Percentiles rank a stretch among this genome's conserved stretches.
Conservation (phyloP, 2,888 invertebrate genomes). For the Cenopis cana region DNA sequence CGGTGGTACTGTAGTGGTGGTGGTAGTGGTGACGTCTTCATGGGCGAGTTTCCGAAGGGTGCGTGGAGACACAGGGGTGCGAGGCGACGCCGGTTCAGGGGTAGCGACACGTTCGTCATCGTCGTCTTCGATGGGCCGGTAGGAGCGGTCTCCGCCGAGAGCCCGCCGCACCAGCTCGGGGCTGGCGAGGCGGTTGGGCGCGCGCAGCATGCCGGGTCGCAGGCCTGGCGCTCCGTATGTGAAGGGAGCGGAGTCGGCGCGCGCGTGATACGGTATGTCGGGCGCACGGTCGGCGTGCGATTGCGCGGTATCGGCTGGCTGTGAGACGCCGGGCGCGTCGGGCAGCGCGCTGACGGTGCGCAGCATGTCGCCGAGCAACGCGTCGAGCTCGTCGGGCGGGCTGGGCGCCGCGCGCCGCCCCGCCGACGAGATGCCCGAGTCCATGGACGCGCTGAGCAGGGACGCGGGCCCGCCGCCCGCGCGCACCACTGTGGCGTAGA, state of each 20-base stretch:
- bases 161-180: conserved; percentile 93
- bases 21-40: conserved; percentile 74
- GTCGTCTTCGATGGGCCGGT: conserved; percentile 74
- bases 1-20: conserved; percentile 59
- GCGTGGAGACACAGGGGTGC: conserved; percentile 68
- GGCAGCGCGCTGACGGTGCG: conserved; percentile 94
- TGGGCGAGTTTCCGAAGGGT: conserved; percentile 73
- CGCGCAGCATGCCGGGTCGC: conserved; percentile 87
- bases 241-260: conserved; percentile 95
- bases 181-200: conserved; percentile 91
- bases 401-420: conserved; percentile 85
- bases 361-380: conserved; percentile 93
- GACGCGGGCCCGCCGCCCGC: conserved; percentile 84
- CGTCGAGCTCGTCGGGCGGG: conserved; percentile 90
- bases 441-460: conserved; percentile 94
- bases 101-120: conserved; percentile 74
- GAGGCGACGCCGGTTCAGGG: conserved; percentile 65
- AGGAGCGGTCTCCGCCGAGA: conserved; percentile 73
- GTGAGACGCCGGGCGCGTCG: conserved; percentile 73
- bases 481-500: conserved; percentile 91
- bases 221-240: conserved; percentile 91
- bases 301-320: conserved; percentile 58
- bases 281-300: conserved; percentile 79
- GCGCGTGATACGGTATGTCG: conserved; percentile 95
- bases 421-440: conserved; percentile 94